Evolutionary conservation across 1,140 invertebrate species (phyloP).

Genomic region (Vanessa tameamea): DNA sequence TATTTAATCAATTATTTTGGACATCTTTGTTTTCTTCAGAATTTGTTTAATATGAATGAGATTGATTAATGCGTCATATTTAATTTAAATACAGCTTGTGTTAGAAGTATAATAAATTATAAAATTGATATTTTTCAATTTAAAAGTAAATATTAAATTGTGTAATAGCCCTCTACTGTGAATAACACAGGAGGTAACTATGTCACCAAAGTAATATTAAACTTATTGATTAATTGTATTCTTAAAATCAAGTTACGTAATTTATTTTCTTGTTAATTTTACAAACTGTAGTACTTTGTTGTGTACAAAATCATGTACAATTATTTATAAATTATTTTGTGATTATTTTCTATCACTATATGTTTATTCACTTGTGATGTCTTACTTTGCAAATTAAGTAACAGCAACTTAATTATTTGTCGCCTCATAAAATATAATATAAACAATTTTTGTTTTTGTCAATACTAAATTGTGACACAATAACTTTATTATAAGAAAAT

Average conservation of each 20-base stretch:
- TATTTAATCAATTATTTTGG: too few species aligned
- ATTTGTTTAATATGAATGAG: too few species aligned
- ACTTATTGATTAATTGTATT: too few species aligned
- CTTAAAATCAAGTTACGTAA: not conserved
- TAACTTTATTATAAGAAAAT: constrained; percentile 10
- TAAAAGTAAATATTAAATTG: too few species aligned
- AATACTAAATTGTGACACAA: not conserved
- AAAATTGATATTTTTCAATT: too few species aligned
- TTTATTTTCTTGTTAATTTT: not conserved
- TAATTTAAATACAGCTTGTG: too few species aligned
- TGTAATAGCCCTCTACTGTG: too few species aligned
- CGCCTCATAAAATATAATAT: not conserved
- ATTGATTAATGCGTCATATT: too few species aligned
- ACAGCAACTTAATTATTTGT: not conserved
- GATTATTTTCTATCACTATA: not conserved
- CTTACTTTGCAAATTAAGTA: not conserved
- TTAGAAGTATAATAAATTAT: too few species aligned
- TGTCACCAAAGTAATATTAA: too few species aligned
- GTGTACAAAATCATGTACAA: not conserved
- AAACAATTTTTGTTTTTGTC: not conserved
- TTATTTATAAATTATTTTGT: not conserved
- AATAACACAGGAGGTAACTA: too few species aligned
- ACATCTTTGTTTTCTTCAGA: too few species aligned
- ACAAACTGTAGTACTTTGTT: not conserved
- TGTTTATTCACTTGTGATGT: not conserved